Conservation (phyloP, 2,888 invertebrate genomes). For the Chouioia cunea region DNA sequence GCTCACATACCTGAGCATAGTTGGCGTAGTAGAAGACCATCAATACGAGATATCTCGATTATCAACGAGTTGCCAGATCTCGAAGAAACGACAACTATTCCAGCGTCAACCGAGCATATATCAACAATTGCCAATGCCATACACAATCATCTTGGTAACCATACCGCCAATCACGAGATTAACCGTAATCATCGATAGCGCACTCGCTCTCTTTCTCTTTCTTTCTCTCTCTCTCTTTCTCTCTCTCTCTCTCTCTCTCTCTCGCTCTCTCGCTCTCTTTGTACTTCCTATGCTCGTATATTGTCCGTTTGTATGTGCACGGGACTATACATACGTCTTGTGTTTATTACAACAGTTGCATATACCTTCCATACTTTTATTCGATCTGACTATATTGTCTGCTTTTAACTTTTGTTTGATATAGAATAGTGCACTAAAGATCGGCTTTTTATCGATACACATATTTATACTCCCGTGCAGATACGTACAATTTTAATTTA, state of each 20-base stretch:
- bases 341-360: too few relatives aligned
- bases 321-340: too few relatives aligned
- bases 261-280: background rate
- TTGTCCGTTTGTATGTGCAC: too few relatives aligned
- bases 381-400: too few relatives aligned
- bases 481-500: too few relatives aligned
- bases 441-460: too few relatives aligned
- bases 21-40: constrained; percentile 86
- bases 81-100: constrained; percentile 69
- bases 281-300: background rate
- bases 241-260: background rate
- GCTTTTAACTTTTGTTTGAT: too few relatives aligned
- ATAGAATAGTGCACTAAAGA: too few relatives aligned
- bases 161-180: background rate
- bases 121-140: constrained; percentile 11
- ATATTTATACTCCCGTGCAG: too few relatives aligned
- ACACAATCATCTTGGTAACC: constrained; percentile 4
- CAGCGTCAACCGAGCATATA: constrained; percentile 42
- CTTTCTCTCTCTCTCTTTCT: background rate
- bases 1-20: constrained; percentile 46
- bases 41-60: constrained; percentile 88
- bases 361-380: constrained; percentile 9
- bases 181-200: constrained; percentile 38
- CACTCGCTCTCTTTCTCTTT: background rate
- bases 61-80: constrained; percentile 85